Percentiles rank a stretch among this genome's conserved stretches.
Evolutionary conservation across 1,140 invertebrate genomes (phyloP).

Genomic region (Trichoplusia ni): DNA sequence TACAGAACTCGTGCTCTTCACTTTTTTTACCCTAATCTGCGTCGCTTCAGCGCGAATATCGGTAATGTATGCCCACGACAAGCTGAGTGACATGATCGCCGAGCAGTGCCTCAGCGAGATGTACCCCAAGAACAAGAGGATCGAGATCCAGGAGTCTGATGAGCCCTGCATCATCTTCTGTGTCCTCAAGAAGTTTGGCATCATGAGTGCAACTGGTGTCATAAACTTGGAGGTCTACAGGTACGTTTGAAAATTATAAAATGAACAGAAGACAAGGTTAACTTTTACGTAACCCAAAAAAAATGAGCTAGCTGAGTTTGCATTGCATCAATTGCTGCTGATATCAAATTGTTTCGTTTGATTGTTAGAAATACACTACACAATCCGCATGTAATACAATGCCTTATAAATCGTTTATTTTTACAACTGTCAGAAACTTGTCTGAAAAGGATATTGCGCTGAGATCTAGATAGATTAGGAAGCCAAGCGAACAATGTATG

Average conservation of each 20-base stretch:
- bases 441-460: not conserved
- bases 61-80: slow-evolving; percentile 74
- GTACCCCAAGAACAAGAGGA: slow-evolving; percentile 55
- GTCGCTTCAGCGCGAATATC: slow-evolving; percentile 54
- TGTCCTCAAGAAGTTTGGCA: slow-evolving; percentile 68
- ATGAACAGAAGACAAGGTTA: too few relatives aligned
- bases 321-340: too few relatives aligned
- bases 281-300: too few relatives aligned
- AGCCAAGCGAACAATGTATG: not conserved
- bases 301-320: too few relatives aligned
- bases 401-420: not conserved
- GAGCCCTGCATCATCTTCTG: slow-evolving; percentile 72
- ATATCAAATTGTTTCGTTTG: too few relatives aligned
- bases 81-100: slow-evolving; percentile 59
- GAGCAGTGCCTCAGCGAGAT: slow-evolving; percentile 67
- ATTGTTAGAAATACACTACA: not conserved
- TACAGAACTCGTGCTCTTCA: slow-evolving; percentile 46
- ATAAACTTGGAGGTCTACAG: slow-evolving; percentile 67
- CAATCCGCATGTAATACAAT: not conserved
- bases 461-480: slow-evolving; percentile 1
- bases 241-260: too few relatives aligned
- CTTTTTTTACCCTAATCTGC: slow-evolving; percentile 34
- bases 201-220: slow-evolving; percentile 60
- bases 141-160: slow-evolving; percentile 66
- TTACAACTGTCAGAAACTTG: not conserved